Evolutionary conservation across 2,113 vertebrate genomes (phyloP).

Genomic region (Dinomys branickii): DNA sequence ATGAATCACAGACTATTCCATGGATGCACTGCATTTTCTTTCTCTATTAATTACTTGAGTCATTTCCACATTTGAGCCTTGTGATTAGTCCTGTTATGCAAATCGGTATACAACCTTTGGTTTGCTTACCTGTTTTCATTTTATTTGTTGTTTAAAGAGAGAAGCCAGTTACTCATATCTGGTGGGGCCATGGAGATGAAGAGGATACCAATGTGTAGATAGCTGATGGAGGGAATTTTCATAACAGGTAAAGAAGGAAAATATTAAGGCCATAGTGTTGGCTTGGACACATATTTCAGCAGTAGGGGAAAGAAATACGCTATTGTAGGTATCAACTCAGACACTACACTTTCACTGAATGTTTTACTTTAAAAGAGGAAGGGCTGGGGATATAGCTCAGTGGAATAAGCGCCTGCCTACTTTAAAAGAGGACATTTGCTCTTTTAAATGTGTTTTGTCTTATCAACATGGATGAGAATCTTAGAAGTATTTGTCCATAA

Average conservation of each 20-base stretch:
- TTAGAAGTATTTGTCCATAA: slow-evolving; percentile 32
- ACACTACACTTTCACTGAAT: not conserved
- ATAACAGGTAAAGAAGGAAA: not conserved
- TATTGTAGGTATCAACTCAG: not conserved
- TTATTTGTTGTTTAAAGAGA: slow-evolving; percentile 10
- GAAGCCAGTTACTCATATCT: not conserved
- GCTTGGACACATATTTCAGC: slow-evolving; percentile 12
- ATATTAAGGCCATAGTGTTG: not conserved
- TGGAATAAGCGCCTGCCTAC: no score
- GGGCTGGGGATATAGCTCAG: no score
- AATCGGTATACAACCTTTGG: not conserved
- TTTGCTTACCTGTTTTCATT: slow-evolving; percentile 25
- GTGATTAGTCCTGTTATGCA: not conserved
- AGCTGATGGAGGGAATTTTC: not conserved
- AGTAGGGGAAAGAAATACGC: not conserved
- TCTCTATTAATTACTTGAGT: not conserved
- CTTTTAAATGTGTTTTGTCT: slow-evolving; percentile 33
- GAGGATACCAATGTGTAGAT: not conserved
- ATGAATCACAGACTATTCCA: not conserved
- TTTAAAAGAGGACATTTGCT: slow-evolving; percentile 39
- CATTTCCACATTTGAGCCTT: not conserved
- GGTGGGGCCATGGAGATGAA: not conserved
- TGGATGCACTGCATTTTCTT: not conserved
- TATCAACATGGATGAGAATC: not conserved
- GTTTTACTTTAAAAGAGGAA: slow-evolving; percentile 40